Conservation (phyloP, 2,113 vertebrate genomes). For the Panthera leo region DNA sequence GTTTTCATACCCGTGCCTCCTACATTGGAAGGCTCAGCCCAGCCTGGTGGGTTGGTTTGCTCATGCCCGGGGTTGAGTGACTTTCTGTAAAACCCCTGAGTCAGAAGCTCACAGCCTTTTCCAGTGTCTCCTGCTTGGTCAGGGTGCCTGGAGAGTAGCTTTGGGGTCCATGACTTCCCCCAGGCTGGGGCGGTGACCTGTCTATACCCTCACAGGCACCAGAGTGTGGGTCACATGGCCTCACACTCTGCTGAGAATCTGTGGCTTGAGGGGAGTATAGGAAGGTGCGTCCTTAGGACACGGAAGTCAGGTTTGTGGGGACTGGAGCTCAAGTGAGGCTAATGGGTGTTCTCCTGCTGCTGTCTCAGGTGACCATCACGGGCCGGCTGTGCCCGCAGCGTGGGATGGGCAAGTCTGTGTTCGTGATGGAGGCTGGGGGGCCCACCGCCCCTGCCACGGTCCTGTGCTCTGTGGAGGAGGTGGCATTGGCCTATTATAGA, state of each 20-base stretch:
- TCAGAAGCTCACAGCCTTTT: background rate
- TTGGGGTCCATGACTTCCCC: fast-evolving
- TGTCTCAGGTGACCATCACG: conserved; percentile 92
- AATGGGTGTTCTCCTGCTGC: background rate
- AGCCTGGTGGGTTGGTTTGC: background rate
- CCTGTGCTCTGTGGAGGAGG: conserved; percentile 96
- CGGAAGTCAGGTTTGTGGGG: fast-evolving
- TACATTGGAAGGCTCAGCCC: background rate
- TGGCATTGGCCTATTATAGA: conserved; percentile 91
- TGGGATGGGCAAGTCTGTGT: conserved; percentile 92
- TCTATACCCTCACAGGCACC: fast-evolving
- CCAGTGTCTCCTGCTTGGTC: background rate
- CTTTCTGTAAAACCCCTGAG: background rate
- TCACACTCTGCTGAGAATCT: fast-evolving
- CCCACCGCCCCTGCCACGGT: conserved; percentile 77
- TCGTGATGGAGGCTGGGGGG: conserved; percentile 86
- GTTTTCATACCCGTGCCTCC: background rate
- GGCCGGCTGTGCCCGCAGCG: conserved; percentile 94
- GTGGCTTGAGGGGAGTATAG: background rate
- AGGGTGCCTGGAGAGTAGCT: background rate
- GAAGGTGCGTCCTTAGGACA: background rate
- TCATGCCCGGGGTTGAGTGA: background rate
- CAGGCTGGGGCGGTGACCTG: fast-evolving
- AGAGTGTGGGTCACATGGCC: background rate
- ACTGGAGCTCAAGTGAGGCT: background rate